Conservation (phyloP, 2,888 invertebrate species). For the Caenorhabditis doughertyi region DNA sequence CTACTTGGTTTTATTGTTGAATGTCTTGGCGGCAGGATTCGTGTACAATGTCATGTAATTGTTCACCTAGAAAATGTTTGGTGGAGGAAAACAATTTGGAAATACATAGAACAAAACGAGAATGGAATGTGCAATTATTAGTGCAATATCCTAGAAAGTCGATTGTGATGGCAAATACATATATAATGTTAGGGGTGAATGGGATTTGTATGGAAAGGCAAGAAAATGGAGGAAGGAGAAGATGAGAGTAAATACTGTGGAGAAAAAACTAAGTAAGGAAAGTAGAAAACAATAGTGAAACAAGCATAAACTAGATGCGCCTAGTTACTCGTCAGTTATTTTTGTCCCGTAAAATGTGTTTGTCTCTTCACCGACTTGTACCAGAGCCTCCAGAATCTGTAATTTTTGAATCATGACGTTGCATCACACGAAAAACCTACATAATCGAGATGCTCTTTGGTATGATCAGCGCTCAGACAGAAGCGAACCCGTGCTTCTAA, state of each 20-base stretch:
- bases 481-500: conserved; percentile 92
- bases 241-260: background rate
- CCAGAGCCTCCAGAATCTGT: conserved; percentile 51
- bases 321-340: conserved; percentile 47
- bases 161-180: conserved; percentile 5
- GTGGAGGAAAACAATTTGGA: background rate
- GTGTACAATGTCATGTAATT: conserved; percentile 51
- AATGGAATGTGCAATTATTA: conserved; percentile 15
- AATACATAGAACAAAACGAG: conserved; percentile 11
- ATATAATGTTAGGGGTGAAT: background rate
- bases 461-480: conserved; percentile 88
- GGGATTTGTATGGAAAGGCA: conserved; percentile 10
- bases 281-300: conserved; percentile 6
- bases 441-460: conserved; percentile 77
- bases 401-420: background rate
- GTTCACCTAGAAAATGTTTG: conserved; percentile 30
- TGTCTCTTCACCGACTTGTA: conserved; percentile 56
- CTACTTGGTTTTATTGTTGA: too few species aligned
- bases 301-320: conserved; percentile 4
- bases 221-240: conserved; percentile 6
- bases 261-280: background rate
- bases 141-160: conserved; percentile 29
- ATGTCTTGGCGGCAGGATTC: background rate
- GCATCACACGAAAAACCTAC: too few species aligned
- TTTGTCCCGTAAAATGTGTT: conserved; percentile 63